Base-by-base conservation (phyloP, 2,888 invertebrate genomes). In the Campopleginae sp. region DNA sequence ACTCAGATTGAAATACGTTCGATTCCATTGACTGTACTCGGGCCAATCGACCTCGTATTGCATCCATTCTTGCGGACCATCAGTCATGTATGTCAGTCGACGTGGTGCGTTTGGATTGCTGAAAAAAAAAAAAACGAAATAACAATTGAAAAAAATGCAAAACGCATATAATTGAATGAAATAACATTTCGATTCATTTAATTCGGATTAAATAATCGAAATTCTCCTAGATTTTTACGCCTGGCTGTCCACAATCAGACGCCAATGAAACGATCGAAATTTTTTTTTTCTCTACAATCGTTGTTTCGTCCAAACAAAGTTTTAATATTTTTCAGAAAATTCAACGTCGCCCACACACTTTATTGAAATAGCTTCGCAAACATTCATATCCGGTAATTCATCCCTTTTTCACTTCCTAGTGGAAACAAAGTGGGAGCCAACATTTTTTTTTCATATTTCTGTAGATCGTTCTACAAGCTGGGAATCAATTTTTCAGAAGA, bases 31-130 rank as follows among this genome's bases (percentile, higher is more conserved):
- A 88, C 97, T 97, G 91, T 97, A 98, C 89, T 97, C 96, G 0
- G 97, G 97, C 98, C 98, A 98, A 85, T 97, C 96, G 17, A 96
- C 94, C 82, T 97, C 96, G 91, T 96, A 96, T 85, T 95, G 95
- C 84, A 94, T 94, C 96, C 97, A 97, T 80, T 96, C 96, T 74
- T 95, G 94, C 51, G 95, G 95, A 86, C 96, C 95, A 38, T 96
- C 94, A 51, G 96, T 96, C 84, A 95, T 93, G 90, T 96, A 97
- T 84, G 95, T 95, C 81, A 95, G 95, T 80, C 95, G 95, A 92
- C 96, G 95, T 12, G 96, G 96, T 12, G 96, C 95, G 88, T 97
- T 97, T 0, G 97, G 98, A 90, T 97, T 97, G 42, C 98, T 97
- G 92, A 10, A 70, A 85, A 70, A 84, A 84, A 63, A 58, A 71